These are phyloP conservation scores for Metellina segmentata DNA, from an alignment of 2,888 invertebrate genomes.

Conservation along the genomic window DNA sequence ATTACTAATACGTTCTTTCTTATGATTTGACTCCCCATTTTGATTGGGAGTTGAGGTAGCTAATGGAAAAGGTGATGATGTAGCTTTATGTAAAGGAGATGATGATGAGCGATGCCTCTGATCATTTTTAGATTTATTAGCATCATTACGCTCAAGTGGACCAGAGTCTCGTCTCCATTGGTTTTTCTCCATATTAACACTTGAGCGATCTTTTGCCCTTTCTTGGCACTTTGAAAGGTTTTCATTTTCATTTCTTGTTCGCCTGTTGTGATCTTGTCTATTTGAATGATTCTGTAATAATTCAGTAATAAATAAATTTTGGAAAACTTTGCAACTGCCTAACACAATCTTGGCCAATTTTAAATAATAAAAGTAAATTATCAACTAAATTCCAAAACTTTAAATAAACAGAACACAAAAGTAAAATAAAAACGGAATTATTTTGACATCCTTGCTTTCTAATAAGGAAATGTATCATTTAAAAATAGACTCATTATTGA, in stretches of 20 bases:
- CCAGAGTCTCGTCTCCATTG: conserved; percentile 74
- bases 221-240: conserved; percentile 61
- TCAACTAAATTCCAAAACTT: too few species aligned
- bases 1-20: conserved; percentile 71
- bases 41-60: conserved; percentile 75
- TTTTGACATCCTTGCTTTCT: too few species aligned
- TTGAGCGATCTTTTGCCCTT: conserved; percentile 71
- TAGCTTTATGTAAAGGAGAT: conserved; percentile 74
- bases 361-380: too few species aligned
- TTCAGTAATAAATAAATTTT: conserved; percentile 38
- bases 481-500: too few species aligned
- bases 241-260: conserved; percentile 70
- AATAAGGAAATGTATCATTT: too few species aligned
- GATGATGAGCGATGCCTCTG: conserved; percentile 73
- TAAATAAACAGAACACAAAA: too few species aligned
- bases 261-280: conserved; percentile 73
- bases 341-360: too few species aligned
- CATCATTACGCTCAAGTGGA: conserved; percentile 68
- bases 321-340: not conserved
- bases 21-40: conserved; percentile 76
- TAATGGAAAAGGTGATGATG: conserved; percentile 76
- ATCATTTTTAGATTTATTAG: conserved; percentile 70
- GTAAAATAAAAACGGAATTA: too few species aligned
- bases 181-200: conserved; percentile 75
- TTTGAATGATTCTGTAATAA: conserved; percentile 76